phyloP scores from a whole-genome alignment of 2,888 invertebrate genomes.

The Dynastes hyllus region DNA sequence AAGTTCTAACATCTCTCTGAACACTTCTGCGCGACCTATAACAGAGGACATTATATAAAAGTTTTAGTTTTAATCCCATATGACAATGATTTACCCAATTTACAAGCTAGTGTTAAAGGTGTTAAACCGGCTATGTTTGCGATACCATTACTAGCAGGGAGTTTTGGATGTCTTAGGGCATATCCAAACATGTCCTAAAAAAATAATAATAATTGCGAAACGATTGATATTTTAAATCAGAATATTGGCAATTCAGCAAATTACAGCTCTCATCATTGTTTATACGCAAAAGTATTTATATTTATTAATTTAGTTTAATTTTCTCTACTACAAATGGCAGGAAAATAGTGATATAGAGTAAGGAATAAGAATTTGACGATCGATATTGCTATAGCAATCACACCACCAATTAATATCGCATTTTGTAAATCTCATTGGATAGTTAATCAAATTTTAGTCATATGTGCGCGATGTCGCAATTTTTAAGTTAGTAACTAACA shows the following conservation, averaged over 20 bases:
- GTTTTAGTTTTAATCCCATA: neutral
- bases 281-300: too few relatives aligned
- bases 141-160: conserved; percentile 94
- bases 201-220: neutral
- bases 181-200: conserved; percentile 98
- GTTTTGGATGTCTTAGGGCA: conserved; percentile 94
- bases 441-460: too few relatives aligned
- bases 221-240: neutral
- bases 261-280: neutral
- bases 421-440: too few relatives aligned
- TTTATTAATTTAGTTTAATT: too few relatives aligned
- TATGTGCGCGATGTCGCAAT: too few relatives aligned
- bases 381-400: too few relatives aligned
- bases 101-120: conserved; percentile 96
- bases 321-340: too few relatives aligned
- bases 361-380: too few relatives aligned
- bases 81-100: conserved; percentile 76
- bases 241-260: neutral
- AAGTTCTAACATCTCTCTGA: conserved; percentile 97
- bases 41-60: conserved; percentile 26
- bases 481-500: too few relatives aligned
- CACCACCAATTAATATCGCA: too few relatives aligned
- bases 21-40: conserved; percentile 90
- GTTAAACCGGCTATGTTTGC: conserved; percentile 93
- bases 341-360: too few relatives aligned